A percentile compares a stretch with the other conserved stretches of the same genome.
These are phyloP conservation scores for Cladorhizidae sp. DNA, from an alignment of 37 sponge, comb jelly and placozoan genomes.

Conservation along the genomic window DNA sequence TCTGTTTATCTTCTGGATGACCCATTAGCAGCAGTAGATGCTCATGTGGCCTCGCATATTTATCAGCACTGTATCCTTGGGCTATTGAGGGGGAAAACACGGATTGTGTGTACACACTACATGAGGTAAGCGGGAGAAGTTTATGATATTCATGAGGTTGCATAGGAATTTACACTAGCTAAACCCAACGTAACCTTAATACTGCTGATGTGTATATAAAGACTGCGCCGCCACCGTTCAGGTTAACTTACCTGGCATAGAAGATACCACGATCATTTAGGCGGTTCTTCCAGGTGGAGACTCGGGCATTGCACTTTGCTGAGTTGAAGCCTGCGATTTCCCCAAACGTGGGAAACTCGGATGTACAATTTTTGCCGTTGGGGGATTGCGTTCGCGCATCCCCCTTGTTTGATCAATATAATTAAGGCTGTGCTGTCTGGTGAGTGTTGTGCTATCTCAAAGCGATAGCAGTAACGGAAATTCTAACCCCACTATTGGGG, in stretches of 20 bases:
- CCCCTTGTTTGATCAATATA: slow-evolving; percentile 42
- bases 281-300: slow-evolving; percentile 93
- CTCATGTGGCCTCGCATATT: slow-evolving; percentile 89
- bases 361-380: slow-evolving; percentile 94
- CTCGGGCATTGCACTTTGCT: slow-evolving; percentile 86
- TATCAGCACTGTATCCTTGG: slow-evolving; percentile 83
- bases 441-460: too few relatives aligned
- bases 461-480: too few relatives aligned
- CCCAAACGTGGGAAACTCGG: slow-evolving; percentile 54
- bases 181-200: too few relatives aligned
- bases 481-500: too few relatives aligned
- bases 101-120: slow-evolving; percentile 69
- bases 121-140: slow-evolving; percentile 3
- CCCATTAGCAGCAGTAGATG: slow-evolving; percentile 96
- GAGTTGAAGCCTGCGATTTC: slow-evolving; percentile 82
- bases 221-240: not conserved
- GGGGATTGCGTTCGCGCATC: slow-evolving; percentile 97
- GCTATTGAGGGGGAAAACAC: slow-evolving; percentile 77
- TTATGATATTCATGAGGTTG: too few relatives aligned
- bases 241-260: slow-evolving; percentile 93
- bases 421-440: not conserved
- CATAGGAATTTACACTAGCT: too few relatives aligned
- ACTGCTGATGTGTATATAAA: too few relatives aligned
- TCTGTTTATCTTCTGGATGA: slow-evolving; percentile 92
- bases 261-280: slow-evolving; percentile 91